phyloP scores from a whole-genome alignment of 2,888 invertebrate species.

The Spatulosminthurus flaviceps region DNA sequence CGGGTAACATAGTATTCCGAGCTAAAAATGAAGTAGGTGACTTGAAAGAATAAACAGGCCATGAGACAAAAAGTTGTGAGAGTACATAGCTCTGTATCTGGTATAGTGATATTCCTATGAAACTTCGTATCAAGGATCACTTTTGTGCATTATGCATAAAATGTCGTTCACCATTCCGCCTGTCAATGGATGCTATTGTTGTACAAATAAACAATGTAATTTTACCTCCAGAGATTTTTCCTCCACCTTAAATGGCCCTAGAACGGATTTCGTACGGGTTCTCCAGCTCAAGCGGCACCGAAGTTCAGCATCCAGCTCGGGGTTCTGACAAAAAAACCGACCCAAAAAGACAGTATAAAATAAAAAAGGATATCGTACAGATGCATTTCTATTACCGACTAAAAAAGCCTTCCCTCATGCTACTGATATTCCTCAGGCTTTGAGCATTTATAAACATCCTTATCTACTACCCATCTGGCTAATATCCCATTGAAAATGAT shows the following conservation, averaged over 20 bases:
- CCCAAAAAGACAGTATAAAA: neutral
- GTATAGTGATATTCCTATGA: no score
- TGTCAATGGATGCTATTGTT: neutral
- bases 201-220: slow-evolving; percentile 19
- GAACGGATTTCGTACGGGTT: slow-evolving; percentile 57
- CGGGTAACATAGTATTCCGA: no score
- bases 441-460: neutral
- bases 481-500: neutral
- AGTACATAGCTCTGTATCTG: no score
- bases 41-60: no score
- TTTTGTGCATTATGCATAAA: neutral
- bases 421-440: neutral
- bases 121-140: no score
- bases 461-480: slow-evolving; percentile 1
- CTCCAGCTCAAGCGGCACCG: slow-evolving; percentile 58
- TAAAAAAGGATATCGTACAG: no score
- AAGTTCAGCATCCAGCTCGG: slow-evolving; percentile 60
- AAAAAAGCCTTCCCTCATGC: neutral
- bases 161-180: neutral
- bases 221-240: slow-evolving; percentile 61
- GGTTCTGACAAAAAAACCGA: slow-evolving; percentile 55
- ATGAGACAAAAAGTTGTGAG: no score
- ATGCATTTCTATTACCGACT: no score
- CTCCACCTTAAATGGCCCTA: slow-evolving; percentile 64
- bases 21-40: no score